phyloP scores from a whole-genome alignment of 2,888 invertebrate species.

The Clistopyga incitator region DNA sequence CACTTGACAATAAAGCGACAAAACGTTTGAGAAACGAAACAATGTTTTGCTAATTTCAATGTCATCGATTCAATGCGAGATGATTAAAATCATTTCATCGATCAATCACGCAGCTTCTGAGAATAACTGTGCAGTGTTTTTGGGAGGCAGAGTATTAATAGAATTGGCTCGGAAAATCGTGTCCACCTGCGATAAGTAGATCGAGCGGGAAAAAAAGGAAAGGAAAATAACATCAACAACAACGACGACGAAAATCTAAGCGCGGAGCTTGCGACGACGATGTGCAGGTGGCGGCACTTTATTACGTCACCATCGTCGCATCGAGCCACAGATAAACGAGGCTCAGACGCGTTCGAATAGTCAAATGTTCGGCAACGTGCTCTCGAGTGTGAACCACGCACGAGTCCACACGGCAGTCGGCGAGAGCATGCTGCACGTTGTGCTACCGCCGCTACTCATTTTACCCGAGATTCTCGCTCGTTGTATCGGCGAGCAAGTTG shows the following conservation, averaged over 20 bases:
- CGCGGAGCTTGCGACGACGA: slow-evolving; percentile 49
- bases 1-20: too few relatives aligned
- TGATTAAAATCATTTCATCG: too few relatives aligned
- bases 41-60: not conserved
- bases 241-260: not conserved
- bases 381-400: slow-evolving; percentile 7
- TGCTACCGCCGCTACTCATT: not conserved
- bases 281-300: slow-evolving; percentile 76
- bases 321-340: slow-evolving; percentile 24
- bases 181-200: not conserved
- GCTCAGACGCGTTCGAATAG: slow-evolving; percentile 53
- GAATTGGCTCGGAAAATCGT: not conserved
- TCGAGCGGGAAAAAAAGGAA: not conserved
- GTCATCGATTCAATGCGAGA: too few relatives aligned
- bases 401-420: slow-evolving; percentile 54
- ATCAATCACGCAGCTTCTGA: too few relatives aligned
- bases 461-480: not conserved
- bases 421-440: slow-evolving; percentile 34
- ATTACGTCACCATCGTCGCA: slow-evolving; percentile 31
- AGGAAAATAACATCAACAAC: not conserved
- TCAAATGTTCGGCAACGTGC: slow-evolving; percentile 58
- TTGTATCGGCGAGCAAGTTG: not conserved
- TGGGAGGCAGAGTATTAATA: not conserved
- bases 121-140: not conserved
- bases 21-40: too few relatives aligned